Evolutionary conservation across 2,113 vertebrate genomes (phyloP).

Genomic region (Ahaetulla prasina): DNA sequence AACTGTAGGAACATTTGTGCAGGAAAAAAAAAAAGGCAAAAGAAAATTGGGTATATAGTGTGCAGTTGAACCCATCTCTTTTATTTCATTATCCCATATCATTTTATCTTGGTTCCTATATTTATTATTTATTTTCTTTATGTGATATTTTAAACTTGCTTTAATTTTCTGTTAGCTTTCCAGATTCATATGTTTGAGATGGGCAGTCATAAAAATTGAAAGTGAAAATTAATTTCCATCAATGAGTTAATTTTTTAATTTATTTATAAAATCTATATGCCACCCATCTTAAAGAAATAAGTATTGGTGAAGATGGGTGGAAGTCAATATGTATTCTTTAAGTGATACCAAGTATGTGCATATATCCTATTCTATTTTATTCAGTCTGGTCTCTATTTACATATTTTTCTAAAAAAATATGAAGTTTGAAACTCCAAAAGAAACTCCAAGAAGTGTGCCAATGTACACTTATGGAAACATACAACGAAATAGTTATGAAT

Average conservation of each 20-base stretch:
- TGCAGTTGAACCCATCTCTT: not conserved
- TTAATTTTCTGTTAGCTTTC: not conserved
- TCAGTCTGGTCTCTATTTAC: not conserved
- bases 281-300: too few species aligned
- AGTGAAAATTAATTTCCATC: not conserved
- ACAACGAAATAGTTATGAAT: not conserved
- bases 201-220: not conserved
- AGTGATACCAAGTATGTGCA: not conserved
- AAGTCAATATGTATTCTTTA: not conserved
- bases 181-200: not conserved
- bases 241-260: too few species aligned
- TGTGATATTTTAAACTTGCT: not conserved
- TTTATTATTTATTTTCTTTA: not conserved
- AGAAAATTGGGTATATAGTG: not conserved
- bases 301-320: too few species aligned
- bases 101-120: not conserved
- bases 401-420: not conserved
- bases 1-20: not conserved
- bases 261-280: too few species aligned
- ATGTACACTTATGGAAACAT: not conserved
- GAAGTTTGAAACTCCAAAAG: not conserved
- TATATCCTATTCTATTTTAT: not conserved
- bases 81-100: not conserved
- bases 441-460: not conserved
- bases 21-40: not conserved